Conservation (phyloP, 1,140 invertebrate genomes). For the Melipona quadrifasciata region DNA sequence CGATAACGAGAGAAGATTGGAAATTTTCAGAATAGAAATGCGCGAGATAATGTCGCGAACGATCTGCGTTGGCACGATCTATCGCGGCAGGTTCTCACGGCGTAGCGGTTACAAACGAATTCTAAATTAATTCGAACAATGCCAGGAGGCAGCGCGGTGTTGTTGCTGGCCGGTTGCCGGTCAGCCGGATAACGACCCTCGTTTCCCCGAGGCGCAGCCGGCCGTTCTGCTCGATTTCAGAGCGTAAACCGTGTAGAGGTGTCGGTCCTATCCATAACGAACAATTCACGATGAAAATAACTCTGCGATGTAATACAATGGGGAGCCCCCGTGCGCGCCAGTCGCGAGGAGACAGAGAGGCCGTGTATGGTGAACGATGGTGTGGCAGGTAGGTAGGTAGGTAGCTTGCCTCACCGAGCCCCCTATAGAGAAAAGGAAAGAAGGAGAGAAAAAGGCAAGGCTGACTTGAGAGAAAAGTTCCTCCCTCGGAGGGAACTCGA, state of each 20-base stretch:
- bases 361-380: slow-evolving; percentile 67
- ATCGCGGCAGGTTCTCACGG: slow-evolving; percentile 12
- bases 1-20: neutral
- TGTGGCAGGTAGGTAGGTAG: slow-evolving; percentile 53
- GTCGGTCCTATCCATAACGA: slow-evolving; percentile 49
- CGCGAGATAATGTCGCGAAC: slow-evolving; percentile 9
- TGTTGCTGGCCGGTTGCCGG: neutral
- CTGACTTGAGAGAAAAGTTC: neutral
- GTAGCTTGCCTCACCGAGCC: slow-evolving; percentile 46
- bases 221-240: slow-evolving; percentile 40
- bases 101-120: neutral
- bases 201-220: neutral
- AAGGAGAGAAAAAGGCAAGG: neutral
- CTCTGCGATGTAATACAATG: slow-evolving; percentile 52
- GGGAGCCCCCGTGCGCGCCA: slow-evolving; percentile 49
- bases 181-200: neutral
- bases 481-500: too few relatives aligned
- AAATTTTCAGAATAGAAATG: neutral
- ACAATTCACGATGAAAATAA: slow-evolving; percentile 59
- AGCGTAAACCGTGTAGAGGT: slow-evolving; percentile 40
- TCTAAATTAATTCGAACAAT: slow-evolving; percentile 51
- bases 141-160: slow-evolving; percentile 8
- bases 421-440: slow-evolving; percentile 54
- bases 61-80: neutral
- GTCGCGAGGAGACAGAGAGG: slow-evolving; percentile 54